Conservation (phyloP, 2,888 invertebrate genomes). For the Andrena minutula region DNA sequence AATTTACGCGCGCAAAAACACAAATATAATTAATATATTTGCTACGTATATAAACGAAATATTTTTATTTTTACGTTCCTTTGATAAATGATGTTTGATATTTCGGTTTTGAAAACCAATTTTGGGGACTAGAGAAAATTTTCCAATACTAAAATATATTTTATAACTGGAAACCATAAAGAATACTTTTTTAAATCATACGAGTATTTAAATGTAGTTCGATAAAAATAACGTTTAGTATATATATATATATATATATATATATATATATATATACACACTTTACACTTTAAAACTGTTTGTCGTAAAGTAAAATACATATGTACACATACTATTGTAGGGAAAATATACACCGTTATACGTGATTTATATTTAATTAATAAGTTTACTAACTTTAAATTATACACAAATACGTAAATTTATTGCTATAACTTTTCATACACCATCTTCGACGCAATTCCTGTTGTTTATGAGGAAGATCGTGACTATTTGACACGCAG, state of each 20-base stretch:
- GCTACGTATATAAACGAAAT: too few species aligned
- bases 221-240: constrained; percentile 5
- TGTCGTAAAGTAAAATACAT: constrained; percentile 19
- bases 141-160: constrained; percentile 29
- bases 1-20: background rate
- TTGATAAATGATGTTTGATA: background rate
- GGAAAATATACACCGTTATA: constrained; percentile 65
- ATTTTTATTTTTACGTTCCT: background rate
- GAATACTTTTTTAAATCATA: constrained; percentile 8
- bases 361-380: constrained; percentile 75
- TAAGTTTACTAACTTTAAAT: constrained; percentile 79
- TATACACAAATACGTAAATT: constrained; percentile 80
- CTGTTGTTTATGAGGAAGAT: constrained; percentile 74
- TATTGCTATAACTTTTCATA: constrained; percentile 80
- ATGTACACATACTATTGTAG: constrained; percentile 42
- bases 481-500: constrained; percentile 71
- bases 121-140: constrained; percentile 14
- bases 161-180: constrained; percentile 11
- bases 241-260: background rate
- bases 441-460: constrained; percentile 77
- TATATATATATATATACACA: background rate
- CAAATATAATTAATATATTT: background rate
- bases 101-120: constrained; percentile 8
- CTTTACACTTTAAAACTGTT: constrained; percentile 10
- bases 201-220: constrained; percentile 30